Evolutionary conservation across 2,113 vertebrate genomes (phyloP), one percentile per base, ranked within the genome.

Genomic region (Sinocyclocheilus grahami): DNA sequence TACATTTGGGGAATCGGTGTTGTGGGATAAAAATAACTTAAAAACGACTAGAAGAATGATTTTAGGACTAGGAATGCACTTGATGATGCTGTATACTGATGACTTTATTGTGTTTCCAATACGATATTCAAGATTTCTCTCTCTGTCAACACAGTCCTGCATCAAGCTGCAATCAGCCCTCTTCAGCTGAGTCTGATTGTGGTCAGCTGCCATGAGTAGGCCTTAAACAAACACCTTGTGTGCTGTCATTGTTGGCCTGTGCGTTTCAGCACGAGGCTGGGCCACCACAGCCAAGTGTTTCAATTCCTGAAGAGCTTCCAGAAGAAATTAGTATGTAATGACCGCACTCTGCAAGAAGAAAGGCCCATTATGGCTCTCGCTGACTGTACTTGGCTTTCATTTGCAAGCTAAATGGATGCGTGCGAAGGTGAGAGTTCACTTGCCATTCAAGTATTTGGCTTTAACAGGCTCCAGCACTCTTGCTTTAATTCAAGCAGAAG

Each of bases 401-500:
- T 99, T 98, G 97, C 97, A 96, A 98, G 97, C 97, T 97, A 99
- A 99, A 99, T 98, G 97, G 96, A 97, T 98, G 97, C 95, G 95
- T 93, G 94, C 95, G 95, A 97, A 98, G 98, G 97, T 99, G 96
- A 99, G 96, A 97, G 98, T 97, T 99, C 98, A 99, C 95, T 95
- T 96, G 96, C 97, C 97, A 98, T 99, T 99, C 97, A 98, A 98
- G 98, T 98, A 99, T 98, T 98, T 97, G 96, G 96, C 96, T 96
- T 96, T 97, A 97, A 97, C 97, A 96, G 96, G 95, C 97, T 97
- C 95, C 95, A 95, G 97, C 96, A 97, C 98, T 99, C 96, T 96
- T 97, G 96, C 96, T 97, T 98, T 99, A 99, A 99, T 97, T 99
- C 97, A 97, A 98, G 98, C 97, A 97, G 97, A 98, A 98, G 96